These are phyloP conservation scores for Drosophila simulans DNA, from an alignment of 1,140 invertebrate species.

Conservation along the genomic window DNA sequence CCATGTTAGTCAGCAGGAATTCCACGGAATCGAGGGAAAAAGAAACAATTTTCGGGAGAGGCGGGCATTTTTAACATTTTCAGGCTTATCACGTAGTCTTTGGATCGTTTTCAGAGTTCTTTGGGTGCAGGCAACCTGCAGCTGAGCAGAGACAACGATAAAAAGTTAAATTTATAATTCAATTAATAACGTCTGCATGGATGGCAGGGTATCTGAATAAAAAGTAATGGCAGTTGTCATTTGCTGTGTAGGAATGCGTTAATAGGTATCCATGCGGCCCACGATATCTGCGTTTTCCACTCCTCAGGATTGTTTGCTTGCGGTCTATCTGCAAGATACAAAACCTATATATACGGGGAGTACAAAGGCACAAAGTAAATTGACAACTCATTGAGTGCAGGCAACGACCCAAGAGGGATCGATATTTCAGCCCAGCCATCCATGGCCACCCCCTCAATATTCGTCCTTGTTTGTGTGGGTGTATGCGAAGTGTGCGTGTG, in stretches of 20 bases:
- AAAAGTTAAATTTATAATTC: constrained; percentile 84
- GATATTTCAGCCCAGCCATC: constrained; percentile 64
- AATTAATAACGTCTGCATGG: constrained; percentile 78
- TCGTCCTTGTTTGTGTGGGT: constrained; percentile 28
- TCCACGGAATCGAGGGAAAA: constrained; percentile 47
- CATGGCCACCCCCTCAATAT: constrained; percentile 7
- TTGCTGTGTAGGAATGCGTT: constrained; percentile 43
- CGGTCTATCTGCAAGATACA: constrained; percentile 54
- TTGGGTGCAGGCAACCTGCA: constrained; percentile 25
- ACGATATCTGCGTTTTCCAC: constrained; percentile 17
- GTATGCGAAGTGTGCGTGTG: constrained; percentile 28
- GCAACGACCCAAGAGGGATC: constrained; percentile 81
- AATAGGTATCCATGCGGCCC: neutral
- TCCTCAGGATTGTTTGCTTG: constrained; percentile 30
- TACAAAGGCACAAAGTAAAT: constrained; percentile 60
- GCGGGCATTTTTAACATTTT: constrained; percentile 40
- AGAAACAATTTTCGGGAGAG: constrained; percentile 1
- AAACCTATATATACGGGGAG: constrained; percentile 51
- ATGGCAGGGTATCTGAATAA: constrained; percentile 21
- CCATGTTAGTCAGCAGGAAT: constrained; percentile 64
- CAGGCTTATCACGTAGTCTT: constrained; percentile 65
- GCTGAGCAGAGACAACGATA: constrained; percentile 56
- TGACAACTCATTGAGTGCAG: constrained; percentile 80
- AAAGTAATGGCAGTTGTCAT: constrained; percentile 19
- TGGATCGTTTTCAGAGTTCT: neutral